Evolutionary conservation across 2,113 vertebrate genomes (phyloP), one percentile per base, ranked within the genome.

Genomic region (Hippolais icterina): DNA sequence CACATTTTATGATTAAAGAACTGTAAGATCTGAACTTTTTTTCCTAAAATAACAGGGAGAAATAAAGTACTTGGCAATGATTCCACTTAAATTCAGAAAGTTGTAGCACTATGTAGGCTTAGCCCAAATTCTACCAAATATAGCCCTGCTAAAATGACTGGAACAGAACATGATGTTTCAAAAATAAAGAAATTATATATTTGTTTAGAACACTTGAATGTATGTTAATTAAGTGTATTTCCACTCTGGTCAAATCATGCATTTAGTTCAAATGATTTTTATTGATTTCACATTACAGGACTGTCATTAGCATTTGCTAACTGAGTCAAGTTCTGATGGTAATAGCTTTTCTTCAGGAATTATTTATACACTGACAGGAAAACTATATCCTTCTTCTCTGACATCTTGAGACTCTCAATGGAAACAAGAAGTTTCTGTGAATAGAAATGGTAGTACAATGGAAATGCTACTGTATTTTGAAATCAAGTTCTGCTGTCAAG

Each of bases 121-220:
- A 90, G 85, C 59, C 69, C 47, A 66, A 82, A 31, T 86, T 83
- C 54, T 93, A 89, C 81, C 82, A 60, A 95, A 93, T 74, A 90
- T n/a, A 95, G 70, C 35, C 17, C 19, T 1, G 15, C 59, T 74
- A 76, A 93, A 93, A 90, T 76, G 56, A 69, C 59, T 94, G 75
- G 78, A 96, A 96, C 52, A 88, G 92, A 96, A 95, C 75, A 85
- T 16, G 39, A 41, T 92, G 82, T 95, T 94, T 92, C 79, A 77
- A 94, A 96, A 93, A 76, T 57, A 87, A 92, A 90, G 27, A 94
- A 65, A 89, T 42, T 71, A 27, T 71, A 18, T 47, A 90, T 86
- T 92, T 87, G 39, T 95, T 83, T 77, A 74, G 71, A 90, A 86
- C 56, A 94, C 59, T n/a, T 42, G 37, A 81, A 88, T 90, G 39